Percentiles rank a stretch among this genome's conserved stretches.
phyloP scores from a whole-genome alignment of 2,888 invertebrate genomes.

The Eilema sororculum region DNA sequence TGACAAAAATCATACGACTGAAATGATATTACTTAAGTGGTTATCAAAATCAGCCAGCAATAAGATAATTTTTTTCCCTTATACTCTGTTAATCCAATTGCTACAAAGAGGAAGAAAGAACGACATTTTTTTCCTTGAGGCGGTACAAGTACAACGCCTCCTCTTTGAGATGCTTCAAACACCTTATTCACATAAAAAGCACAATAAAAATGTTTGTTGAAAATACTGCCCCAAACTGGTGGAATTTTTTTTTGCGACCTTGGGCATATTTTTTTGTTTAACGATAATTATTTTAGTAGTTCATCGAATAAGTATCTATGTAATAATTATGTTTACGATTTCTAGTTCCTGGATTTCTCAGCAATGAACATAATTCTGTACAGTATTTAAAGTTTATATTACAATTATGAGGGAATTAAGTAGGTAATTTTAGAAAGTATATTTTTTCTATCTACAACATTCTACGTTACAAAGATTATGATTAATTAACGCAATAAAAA shows the following conservation, averaged over 20 bases:
- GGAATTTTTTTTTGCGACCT: neutral
- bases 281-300: neutral
- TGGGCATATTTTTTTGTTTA: neutral
- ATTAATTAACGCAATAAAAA: neutral
- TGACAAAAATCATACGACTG: neutral
- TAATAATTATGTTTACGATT: no score
- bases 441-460: no score
- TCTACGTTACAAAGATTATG: no score
- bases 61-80: neutral
- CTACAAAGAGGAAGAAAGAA: neutral
- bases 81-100: neutral
- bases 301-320: no score
- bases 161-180: neutral
- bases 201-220: neutral
- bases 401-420: neutral
- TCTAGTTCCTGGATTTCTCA: no score
- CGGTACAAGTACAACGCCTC: neutral
- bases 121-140: neutral
- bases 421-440: neutral
- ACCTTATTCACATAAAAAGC: neutral
- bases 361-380: no score
- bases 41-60: neutral
- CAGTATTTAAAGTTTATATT: no score
- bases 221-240: neutral
- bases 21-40: neutral